Base-by-base conservation (phyloP, 2,888 invertebrate genomes). In the Drosophila mimetica region DNA sequence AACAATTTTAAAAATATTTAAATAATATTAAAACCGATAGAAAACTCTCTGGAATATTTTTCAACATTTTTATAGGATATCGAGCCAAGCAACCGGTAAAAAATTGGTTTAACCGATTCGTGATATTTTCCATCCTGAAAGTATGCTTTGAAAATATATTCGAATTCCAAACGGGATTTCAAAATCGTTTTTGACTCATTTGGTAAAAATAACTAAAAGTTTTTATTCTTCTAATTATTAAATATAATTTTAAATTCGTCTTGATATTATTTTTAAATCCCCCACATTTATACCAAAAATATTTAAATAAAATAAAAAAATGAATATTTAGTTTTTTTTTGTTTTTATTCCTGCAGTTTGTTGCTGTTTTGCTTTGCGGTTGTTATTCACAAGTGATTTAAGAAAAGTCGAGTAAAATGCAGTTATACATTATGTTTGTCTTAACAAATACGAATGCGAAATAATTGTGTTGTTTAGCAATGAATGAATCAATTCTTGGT, bases 311-410 rank as follows among this genome's bases (percentile, higher is more conserved):
- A 37, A 20, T 44, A 60, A 48, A 47, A 46, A 39, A 46, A 28
- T 11, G 25, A 20, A 39, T 5, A 20, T 4, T 18, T n/a, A 41
- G n/a, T 11, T 14, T 59, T 64, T 66, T 58, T 69, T 64, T 60
- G 61, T 70, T 63, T 66, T 85, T 87, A 81, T 84, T 81, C 84
- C 86, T 82, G 86, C 86, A 67, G 54, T 59, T 60, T 36, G 66
- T 63, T 75, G 70, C 55, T 76, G 63, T 52, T 75, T 65, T 74
- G 48, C 70, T 46, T 79, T 78, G 75, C 42, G 63, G 55, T 59
- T 53, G 44, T 72, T 74, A 66, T 64, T 63, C 52, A 70, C 71
- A 71, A 39, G 13, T 41, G 39, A 61, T 30, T 16, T 52, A 65
- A 44, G 44, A 52, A 64, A 64, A 44, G 53, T 64, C 18, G 32